Base-by-base conservation (phyloP, 2,888 invertebrate genomes). In the Aphidoletes aphidimyza region DNA sequence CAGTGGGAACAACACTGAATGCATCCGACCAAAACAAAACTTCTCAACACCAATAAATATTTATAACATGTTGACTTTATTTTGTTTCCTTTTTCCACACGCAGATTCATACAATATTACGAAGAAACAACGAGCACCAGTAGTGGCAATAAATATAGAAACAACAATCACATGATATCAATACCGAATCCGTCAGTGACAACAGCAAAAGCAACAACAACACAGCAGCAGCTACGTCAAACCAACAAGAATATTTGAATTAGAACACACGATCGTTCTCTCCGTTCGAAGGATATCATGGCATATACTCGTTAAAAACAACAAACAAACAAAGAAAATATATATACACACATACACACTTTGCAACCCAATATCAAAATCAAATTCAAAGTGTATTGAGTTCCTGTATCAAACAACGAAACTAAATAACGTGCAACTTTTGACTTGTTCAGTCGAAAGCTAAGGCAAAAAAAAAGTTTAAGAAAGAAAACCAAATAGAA, bases 111-210 rank as follows among this genome's bases (percentile, higher is more conserved):
- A 69, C 69, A 34, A 69, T n/a, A n/a, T n/a, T n/a, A 69, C 17
- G n/a, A n/a, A 69, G 30, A 17, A 69, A 69, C 69, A 69, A 69
- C 69, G 69, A 69, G 26, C 69, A 69, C 69, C 9, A 69, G 69
- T 69, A 69, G 69, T 30, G 34, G 69, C 69, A 69, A 69, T 69
- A 69, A 69, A 30, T 69, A 69, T 69, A 69, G 69, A 69, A 69
- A 69, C 69, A 69, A 69, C 69, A 30, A 69, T 69, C 69, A 69
- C 69, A 69, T 69, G 30, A 69, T 69, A 69, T 69, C 30, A 69
- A n/a, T 69, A 69, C n/a, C 69, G 69, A 69, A 69, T 9, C 30
- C 34, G 69, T 30, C 69, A n/a, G 30, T 69, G 69, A 69, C 69
- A 69, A 69, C 69, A 69, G 26, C 34, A 17, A 30, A 30, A 69